A percentile compares a stretch with the other conserved stretches of the same genome.
Evolutionary conservation across 1,140 invertebrate species (phyloP).

Genomic region (Drosophila athabasca): DNA sequence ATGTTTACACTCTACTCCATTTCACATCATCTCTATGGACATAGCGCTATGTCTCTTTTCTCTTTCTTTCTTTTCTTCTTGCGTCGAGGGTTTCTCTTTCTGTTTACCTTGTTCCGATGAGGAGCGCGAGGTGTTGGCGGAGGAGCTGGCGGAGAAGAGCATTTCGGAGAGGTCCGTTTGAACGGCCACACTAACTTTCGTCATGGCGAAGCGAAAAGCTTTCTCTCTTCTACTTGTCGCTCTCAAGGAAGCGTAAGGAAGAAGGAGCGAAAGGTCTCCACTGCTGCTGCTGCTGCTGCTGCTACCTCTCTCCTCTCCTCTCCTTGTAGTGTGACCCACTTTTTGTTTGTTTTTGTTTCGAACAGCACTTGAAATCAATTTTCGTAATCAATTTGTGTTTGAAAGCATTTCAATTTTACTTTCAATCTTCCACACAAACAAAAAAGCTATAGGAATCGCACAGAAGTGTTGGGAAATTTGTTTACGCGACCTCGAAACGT

Average conservation of each 20-base stretch:
- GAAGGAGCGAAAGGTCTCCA: neutral
- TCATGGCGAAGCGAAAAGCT: slow-evolving; percentile 33
- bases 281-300: no score
- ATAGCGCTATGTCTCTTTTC: slow-evolving; percentile 16
- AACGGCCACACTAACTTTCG: slow-evolving; percentile 76
- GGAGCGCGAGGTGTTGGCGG: slow-evolving; percentile 69
- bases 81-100: slow-evolving; percentile 2
- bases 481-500: slow-evolving; percentile 51
- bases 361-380: slow-evolving; percentile 72
- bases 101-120: slow-evolving; percentile 81
- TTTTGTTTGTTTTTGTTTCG: slow-evolving; percentile 29
- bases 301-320: slow-evolving; percentile 1
- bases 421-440: slow-evolving; percentile 34
- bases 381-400: slow-evolving; percentile 70
- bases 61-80: slow-evolving; percentile 1
- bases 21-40: slow-evolving; percentile 40
- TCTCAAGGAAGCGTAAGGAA: slow-evolving; percentile 1
- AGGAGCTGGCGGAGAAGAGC: slow-evolving; percentile 74
- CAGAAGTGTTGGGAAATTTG: slow-evolving; percentile 30
- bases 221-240: slow-evolving; percentile 1
- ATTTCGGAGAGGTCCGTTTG: slow-evolving; percentile 79
- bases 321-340: slow-evolving; percentile 55
- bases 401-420: slow-evolving; percentile 59
- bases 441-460: slow-evolving; percentile 5
- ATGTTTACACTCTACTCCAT: slow-evolving; percentile 54